These are phyloP conservation scores for Callospermophilus lateralis DNA, from an alignment of 2,113 vertebrate genomes.

Conservation along the genomic window DNA sequence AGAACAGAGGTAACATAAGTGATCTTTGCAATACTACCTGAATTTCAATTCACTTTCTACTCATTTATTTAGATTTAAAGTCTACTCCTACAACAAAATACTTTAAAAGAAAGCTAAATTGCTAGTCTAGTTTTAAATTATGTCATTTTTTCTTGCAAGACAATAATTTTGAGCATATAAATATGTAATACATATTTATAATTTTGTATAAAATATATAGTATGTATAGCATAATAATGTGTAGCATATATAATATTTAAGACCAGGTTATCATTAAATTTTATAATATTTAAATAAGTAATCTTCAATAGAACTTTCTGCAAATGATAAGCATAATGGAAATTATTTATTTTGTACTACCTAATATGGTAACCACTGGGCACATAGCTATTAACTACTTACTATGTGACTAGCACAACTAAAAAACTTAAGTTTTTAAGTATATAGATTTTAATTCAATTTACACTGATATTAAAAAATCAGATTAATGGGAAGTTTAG, in stretches of 20 bases:
- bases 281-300: background rate
- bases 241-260: background rate
- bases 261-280: background rate
- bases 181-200: background rate
- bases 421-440: background rate
- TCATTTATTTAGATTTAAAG: slow-evolving; percentile 12
- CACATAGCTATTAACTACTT: background rate
- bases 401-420: background rate
- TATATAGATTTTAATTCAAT: background rate
- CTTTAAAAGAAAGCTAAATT: background rate
- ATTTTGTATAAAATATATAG: slow-evolving; percentile 1
- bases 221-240: background rate
- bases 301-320: background rate
- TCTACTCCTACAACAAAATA: background rate
- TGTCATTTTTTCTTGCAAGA: background rate
- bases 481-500: background rate
- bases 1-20: background rate
- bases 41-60: background rate
- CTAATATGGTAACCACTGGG: background rate
- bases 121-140: background rate
- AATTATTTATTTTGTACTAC: background rate
- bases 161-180: background rate
- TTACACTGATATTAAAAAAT: background rate
- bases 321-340: background rate
- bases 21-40: background rate